These are phyloP conservation scores for Brachyistius frenatus DNA, from an alignment of 2,113 vertebrate genomes.

Conservation along the genomic window DNA sequence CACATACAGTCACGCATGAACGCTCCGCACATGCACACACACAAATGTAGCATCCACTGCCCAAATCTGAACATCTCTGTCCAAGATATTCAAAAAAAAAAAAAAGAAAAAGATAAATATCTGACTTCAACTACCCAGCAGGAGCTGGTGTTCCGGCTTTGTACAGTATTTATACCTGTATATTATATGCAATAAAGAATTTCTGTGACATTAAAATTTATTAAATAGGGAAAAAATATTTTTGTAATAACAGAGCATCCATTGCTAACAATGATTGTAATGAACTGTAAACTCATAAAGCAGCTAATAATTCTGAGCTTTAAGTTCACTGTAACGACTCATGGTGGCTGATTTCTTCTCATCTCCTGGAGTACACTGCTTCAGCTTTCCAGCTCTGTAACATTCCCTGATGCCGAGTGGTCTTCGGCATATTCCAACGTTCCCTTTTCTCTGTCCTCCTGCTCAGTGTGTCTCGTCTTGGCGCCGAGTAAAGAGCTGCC, in stretches of 20 bases:
- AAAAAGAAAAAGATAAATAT: conserved; percentile 81
- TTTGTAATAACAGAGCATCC: conserved; percentile 76
- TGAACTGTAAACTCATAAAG: conserved; percentile 84
- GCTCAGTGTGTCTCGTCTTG: conserved; percentile 48
- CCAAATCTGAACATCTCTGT: conserved; percentile 64
- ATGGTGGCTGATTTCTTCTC: conserved; percentile 43
- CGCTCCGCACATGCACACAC: conserved; percentile 49
- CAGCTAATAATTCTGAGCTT: conserved; percentile 78
- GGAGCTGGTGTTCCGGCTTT: conserved; percentile 83
- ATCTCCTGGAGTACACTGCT: conserved; percentile 8
- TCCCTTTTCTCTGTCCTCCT: conserved; percentile 78
- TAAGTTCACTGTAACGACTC: conserved; percentile 63
- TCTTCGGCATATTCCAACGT: conserved; percentile 51
- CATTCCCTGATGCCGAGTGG: conserved; percentile 54
- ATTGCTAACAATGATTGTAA: conserved; percentile 80
- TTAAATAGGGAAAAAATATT: conserved; percentile 82
- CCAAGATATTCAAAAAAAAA: conserved; percentile 66
- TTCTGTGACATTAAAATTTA: conserved; percentile 83
- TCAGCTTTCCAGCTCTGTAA: conserved; percentile 52
- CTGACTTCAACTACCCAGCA: conserved; percentile 86
- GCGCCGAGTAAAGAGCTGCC: conserved; percentile 55
- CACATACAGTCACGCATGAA: conserved; percentile 47
- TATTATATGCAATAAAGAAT: conserved; percentile 84
- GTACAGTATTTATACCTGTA: conserved; percentile 85
- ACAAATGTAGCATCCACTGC: conserved; percentile 44